Percentiles rank a stretch among this genome's conserved stretches.
phyloP scores from a whole-genome alignment of 2,888 invertebrate species.

The Temnothorax rugatulus region DNA sequence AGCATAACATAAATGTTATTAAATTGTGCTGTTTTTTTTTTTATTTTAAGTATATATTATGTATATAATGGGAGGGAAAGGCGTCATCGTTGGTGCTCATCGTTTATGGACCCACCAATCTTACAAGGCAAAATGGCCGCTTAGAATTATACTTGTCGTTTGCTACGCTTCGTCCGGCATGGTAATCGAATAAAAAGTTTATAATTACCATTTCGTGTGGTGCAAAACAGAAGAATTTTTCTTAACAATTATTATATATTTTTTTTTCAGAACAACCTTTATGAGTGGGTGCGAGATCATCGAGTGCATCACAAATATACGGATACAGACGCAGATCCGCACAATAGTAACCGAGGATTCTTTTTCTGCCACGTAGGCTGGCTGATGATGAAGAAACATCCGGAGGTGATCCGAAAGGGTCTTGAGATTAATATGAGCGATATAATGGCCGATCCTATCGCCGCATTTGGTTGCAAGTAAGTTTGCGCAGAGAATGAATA shows the following conservation, averaged over 20 bases:
- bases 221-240: background rate
- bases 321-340: conserved; percentile 94
- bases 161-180: conserved; percentile 90
- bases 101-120: conserved; percentile 90
- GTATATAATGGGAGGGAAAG: conserved; percentile 87
- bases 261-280: conserved; percentile 89
- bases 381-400: conserved; percentile 96
- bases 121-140: conserved; percentile 89
- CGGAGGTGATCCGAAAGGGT: conserved; percentile 92
- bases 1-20: no score
- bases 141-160: conserved; percentile 88
- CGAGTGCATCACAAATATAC: conserved; percentile 90
- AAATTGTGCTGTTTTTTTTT: no score
- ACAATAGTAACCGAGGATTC: conserved; percentile 94
- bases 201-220: background rate
- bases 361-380: conserved; percentile 98
- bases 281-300: conserved; percentile 92
- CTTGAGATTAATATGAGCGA: conserved; percentile 93
- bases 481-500: conserved; percentile 29
- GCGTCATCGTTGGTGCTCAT: conserved; percentile 91
- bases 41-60: no score
- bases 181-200: conserved; percentile 86
- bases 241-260: background rate
- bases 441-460: conserved; percentile 91
- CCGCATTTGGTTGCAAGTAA: conserved; percentile 92